Conservation (phyloP, 2,113 vertebrate species). For the Redunca redunca region DNA sequence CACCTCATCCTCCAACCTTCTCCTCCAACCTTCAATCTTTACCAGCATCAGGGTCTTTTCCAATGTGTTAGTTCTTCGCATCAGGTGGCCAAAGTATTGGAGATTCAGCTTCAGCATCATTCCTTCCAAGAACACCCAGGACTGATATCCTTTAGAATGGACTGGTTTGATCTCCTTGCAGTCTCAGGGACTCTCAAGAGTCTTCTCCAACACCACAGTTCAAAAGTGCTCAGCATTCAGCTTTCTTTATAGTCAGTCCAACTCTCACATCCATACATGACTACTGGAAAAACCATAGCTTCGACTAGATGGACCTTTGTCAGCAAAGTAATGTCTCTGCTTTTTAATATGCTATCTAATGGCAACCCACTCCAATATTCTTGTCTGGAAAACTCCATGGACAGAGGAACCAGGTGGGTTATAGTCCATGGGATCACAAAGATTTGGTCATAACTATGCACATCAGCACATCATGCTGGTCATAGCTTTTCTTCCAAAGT, state of each 20-base stretch:
- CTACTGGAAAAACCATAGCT: background rate
- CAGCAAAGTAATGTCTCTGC: background rate
- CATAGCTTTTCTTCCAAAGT: background rate
- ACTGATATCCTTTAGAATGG: background rate
- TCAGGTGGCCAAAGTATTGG: background rate
- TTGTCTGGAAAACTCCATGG: background rate
- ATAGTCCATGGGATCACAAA: background rate
- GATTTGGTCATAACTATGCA: background rate
- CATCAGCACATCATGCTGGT: background rate
- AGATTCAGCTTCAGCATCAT: background rate
- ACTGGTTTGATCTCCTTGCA: background rate
- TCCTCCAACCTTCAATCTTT: background rate
- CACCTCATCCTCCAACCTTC: background rate
- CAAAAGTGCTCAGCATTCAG: background rate
- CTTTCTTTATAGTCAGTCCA: background rate
- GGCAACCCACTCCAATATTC: background rate
- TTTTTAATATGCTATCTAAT: background rate
- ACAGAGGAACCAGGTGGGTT: background rate
- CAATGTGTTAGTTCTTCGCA: background rate
- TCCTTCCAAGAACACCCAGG: background rate
- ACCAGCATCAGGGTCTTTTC: background rate
- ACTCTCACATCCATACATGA: background rate
- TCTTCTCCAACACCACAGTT: background rate
- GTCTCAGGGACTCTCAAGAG: background rate
- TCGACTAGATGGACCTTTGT: background rate